phyloP scores from a whole-genome alignment of 2,888 invertebrate species.

The Diploptera punctata region DNA sequence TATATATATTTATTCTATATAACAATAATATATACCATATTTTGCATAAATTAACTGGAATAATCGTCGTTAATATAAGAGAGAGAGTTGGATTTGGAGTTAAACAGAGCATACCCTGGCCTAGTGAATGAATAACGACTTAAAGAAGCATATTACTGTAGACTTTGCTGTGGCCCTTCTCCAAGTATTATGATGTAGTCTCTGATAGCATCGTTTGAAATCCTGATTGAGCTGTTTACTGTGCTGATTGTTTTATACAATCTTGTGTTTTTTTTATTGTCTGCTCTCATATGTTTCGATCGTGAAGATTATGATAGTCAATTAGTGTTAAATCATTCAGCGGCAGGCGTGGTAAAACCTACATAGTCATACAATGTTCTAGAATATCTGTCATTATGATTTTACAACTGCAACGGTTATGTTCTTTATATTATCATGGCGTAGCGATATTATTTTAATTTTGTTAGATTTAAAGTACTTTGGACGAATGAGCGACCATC shows the following conservation, averaged over 20 bases:
- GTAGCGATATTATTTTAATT: too few species aligned
- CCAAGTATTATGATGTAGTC: neutral
- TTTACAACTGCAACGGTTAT: too few species aligned
- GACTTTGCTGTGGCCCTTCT: neutral
- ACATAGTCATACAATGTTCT: too few species aligned
- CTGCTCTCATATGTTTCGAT: neutral
- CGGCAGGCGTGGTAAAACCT: neutral
- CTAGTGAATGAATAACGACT: constrained; percentile 18
- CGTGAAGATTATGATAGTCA: constrained; percentile 30
- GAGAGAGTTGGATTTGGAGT: too few species aligned
- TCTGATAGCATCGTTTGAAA: constrained; percentile 32
- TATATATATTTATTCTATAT: too few species aligned
- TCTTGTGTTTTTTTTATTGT: neutral
- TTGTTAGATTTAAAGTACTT: too few species aligned
- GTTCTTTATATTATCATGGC: too few species aligned
- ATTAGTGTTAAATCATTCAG: constrained; percentile 38
- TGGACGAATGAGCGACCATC: too few species aligned
- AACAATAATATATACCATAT: too few species aligned
- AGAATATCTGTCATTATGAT: too few species aligned
- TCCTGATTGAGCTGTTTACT: constrained; percentile 34
- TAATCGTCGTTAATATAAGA: too few species aligned
- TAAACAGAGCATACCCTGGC: neutral
- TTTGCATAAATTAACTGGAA: too few species aligned
- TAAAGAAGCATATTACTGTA: neutral
- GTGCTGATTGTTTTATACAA: constrained; percentile 33